These are phyloP conservation scores for Dinomys branickii DNA, from an alignment of 2,113 vertebrate species.

Conservation along the genomic window DNA sequence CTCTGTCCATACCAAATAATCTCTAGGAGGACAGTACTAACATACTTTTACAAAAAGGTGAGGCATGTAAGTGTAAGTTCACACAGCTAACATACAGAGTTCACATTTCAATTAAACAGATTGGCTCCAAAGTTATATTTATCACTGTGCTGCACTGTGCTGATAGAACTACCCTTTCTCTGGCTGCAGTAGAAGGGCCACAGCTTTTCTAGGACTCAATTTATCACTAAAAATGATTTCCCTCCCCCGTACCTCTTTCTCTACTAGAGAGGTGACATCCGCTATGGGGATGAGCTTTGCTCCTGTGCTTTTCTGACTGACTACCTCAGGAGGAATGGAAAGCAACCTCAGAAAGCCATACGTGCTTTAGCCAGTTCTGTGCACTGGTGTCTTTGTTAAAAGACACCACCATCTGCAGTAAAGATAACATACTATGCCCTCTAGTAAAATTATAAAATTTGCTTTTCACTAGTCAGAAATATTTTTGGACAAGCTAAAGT, in stretches of 20 bases:
- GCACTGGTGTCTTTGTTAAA: neutral
- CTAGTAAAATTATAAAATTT: neutral
- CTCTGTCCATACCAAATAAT: neutral
- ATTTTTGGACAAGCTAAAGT: neutral
- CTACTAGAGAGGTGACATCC: neutral
- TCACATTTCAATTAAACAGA: neutral
- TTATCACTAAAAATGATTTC: neutral
- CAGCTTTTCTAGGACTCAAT: neutral
- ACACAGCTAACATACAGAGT: neutral
- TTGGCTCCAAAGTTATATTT: neutral
- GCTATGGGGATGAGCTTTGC: neutral
- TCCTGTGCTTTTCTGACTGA: neutral
- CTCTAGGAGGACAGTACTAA: neutral
- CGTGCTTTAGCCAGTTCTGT: neutral
- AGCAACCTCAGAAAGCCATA: no score
- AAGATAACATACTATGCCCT: neutral
- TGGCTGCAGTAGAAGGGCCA: neutral
- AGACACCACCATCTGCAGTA: neutral
- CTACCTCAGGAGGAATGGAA: neutral
- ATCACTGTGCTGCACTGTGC: neutral
- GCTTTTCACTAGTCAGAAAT: neutral
- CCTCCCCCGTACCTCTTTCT: neutral
- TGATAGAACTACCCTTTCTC: neutral
- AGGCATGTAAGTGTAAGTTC: neutral
- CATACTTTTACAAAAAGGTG: neutral